Base-by-base conservation (phyloP, 2,888 invertebrate genomes). In the Coecobrya sp. region DNA sequence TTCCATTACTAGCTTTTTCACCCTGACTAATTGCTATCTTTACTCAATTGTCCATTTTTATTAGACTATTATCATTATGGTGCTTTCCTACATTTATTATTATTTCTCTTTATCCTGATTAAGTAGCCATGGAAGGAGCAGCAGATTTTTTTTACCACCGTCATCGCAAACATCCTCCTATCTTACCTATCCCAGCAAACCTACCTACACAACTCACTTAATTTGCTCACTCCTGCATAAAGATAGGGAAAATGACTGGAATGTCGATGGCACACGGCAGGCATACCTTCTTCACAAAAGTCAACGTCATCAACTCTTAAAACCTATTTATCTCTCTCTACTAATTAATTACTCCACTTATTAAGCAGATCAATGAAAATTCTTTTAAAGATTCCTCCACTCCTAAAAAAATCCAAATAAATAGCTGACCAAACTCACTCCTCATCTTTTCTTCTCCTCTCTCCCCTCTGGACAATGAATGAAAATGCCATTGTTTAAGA, bases 201-300 rank as follows among this genome's bases (percentile, higher is more conserved):
- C 22, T 62, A 13, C 65, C 27, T 65, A 65, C 65, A 1, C 73
- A 16, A 59, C 85, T 76, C 79, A 68, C 81, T 92, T 92, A 87
- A 88, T 92, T 92, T 88, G 91, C 87, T 92, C 86, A 82, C 36
- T n/a, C 27, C 70, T 73, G 87, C 84, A 84, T 92, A 87, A 92
- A 92, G 91, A 92, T 92, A 92, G 86, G 36, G 22, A 82, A 85
- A 85, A 45, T 76, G 73, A 25, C 70, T 76, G 73, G 73, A 76
- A 76, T 76, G 73, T 45, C 22, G 42, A 76, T 76, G 86, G 86
- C 86, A 86, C 86, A 86, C 65, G 86, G 76, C 84, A 45, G 22
- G 73, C 73, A 76, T 76, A 13, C 22, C 73, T 76, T 62, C 73
- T 76, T 62, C 30, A 65, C 65, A 65, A 65, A 19, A 55, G 2